Conservation (phyloP, 2,797 vertebrate species). For the Coracias cyanogaster region DNA sequence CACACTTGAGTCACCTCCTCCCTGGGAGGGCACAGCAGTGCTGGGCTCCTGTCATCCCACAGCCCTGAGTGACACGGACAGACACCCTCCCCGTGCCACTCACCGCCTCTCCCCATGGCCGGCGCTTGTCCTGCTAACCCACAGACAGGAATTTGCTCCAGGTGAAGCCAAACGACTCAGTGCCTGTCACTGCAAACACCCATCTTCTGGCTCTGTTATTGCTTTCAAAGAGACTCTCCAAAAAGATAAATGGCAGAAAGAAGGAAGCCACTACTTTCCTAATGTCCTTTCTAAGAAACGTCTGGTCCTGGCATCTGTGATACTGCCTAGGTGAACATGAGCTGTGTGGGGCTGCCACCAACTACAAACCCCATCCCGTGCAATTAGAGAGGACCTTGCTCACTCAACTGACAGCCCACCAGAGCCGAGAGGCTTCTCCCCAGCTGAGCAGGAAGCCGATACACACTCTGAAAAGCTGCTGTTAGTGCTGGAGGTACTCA, state of each 20-base stretch:
- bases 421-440: rapidly evolving
- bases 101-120: not conserved
- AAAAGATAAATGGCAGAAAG: not conserved
- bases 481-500: constrained; percentile 81
- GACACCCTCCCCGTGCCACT: not conserved
- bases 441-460: not conserved
- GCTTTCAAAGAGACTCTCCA: not conserved
- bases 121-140: not conserved
- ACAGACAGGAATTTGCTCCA: not conserved
- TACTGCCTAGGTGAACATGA: not conserved
- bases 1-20: not conserved
- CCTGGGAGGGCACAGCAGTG: not conserved
- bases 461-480: not conserved
- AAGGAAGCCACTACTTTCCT: not conserved
- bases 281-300: not conserved
- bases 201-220: not conserved
- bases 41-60: rapidly evolving
- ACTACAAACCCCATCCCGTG: not conserved
- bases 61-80: not conserved
- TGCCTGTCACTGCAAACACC: not conserved
- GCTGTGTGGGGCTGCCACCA: not conserved
- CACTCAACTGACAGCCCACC: not conserved
- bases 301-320: not conserved
- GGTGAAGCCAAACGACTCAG: not conserved
- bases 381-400: not conserved